A percentile compares a stretch with the other conserved stretches of the same genome.
These are phyloP conservation scores for Otus sunia DNA, from an alignment of 2,113 vertebrate genomes.

Conservation along the genomic window DNA sequence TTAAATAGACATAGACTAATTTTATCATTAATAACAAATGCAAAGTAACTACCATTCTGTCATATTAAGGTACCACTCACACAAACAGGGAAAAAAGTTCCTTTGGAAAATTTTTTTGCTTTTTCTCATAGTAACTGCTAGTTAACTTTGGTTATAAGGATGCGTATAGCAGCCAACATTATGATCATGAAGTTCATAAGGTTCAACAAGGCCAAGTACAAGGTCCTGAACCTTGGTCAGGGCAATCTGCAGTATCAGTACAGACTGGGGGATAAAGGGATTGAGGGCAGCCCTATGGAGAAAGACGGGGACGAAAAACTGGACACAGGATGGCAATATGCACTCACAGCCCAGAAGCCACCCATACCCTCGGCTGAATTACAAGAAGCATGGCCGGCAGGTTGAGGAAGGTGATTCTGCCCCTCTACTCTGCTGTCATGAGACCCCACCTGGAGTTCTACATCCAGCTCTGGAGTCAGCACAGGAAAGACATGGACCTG, in stretches of 20 bases:
- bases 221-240: neutral
- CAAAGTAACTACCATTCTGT: neutral
- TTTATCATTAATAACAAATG: neutral
- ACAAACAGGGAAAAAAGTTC: neutral
- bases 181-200: neutral
- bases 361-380: neutral
- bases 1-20: neutral
- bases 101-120: neutral
- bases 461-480: accelerated
- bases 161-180: neutral
- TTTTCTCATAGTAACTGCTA: neutral
- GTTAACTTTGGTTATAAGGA: neutral
- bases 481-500: neutral
- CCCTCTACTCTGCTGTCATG: accelerated
- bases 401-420: accelerated
- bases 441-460: neutral
- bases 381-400: neutral
- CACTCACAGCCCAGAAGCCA: neutral
- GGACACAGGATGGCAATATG: neutral
- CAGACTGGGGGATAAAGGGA: neutral
- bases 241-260: neutral
- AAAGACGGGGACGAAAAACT: neutral
- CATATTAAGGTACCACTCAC: neutral
- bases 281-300: neutral
- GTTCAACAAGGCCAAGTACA: neutral